Conservation (phyloP, 2,113 vertebrate species). For the Notarius quadriscutis region DNA sequence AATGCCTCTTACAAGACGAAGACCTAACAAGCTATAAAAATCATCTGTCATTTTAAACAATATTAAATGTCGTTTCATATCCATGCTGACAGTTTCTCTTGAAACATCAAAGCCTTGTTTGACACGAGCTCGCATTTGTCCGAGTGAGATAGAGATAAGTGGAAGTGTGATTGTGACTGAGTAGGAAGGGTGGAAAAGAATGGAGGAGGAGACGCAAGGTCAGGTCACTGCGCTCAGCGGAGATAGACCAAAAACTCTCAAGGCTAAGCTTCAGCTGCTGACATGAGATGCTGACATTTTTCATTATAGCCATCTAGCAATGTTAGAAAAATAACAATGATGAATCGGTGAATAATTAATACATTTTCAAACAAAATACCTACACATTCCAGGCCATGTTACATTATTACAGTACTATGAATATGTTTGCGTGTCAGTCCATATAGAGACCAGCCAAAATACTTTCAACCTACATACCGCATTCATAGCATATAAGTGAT, state of each 20-base stretch:
- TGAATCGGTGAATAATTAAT: neutral
- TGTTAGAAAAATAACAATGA: neutral
- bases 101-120: neutral
- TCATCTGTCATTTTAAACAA: neutral
- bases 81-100: neutral
- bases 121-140: neutral
- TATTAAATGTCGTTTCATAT: neutral
- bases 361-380: neutral
- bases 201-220: slow-evolving; percentile 32
- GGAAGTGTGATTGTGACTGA: neutral
- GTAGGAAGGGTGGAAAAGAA: neutral
- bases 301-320: neutral
- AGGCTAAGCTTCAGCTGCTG: neutral
- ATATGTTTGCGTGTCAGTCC: neutral
- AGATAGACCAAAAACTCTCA: slow-evolving; percentile 8
- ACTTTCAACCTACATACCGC: neutral
- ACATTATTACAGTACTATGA: neutral
- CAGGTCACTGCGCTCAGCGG: slow-evolving; percentile 13
- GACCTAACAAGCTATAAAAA: neutral
- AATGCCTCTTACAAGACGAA: neutral
- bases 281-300: neutral
- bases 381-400: neutral
- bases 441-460: neutral
- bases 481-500: neutral
- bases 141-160: slow-evolving; percentile 25